Conservation (phyloP, 2,113 vertebrate genomes). For the Chloropsis hardwickii region DNA sequence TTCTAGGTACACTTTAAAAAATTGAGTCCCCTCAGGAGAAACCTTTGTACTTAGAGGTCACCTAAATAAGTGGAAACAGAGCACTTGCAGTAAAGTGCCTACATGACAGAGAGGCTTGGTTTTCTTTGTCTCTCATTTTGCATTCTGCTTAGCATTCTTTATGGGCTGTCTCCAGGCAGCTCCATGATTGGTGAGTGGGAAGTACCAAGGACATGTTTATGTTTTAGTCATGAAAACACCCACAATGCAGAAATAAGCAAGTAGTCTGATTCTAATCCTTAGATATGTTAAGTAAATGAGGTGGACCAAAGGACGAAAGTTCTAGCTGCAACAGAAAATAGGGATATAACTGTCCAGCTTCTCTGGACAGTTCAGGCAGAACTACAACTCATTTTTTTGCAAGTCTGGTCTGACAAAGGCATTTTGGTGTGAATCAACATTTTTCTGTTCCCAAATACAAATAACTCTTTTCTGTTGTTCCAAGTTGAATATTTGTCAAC, state of each 20-base stretch:
- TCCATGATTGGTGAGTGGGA: background rate
- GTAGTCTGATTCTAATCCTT: background rate
- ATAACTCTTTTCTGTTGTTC: background rate
- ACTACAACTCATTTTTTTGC: background rate
- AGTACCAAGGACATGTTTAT: background rate
- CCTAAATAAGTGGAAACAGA: background rate
- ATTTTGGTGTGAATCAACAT: background rate
- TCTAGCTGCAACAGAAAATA: background rate
- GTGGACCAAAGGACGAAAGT: background rate
- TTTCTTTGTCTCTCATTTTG: background rate
- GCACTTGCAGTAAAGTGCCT: background rate
- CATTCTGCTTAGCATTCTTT: background rate
- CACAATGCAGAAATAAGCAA: background rate
- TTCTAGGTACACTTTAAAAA: background rate
- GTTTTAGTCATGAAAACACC: background rate
- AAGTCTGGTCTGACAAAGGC: background rate
- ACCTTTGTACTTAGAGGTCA: background rate
- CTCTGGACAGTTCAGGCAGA: background rate
- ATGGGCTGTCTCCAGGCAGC: background rate
- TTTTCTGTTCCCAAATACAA: background rate
- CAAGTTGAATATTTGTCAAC: background rate
- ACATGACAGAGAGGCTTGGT: background rate
- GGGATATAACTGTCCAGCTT: background rate
- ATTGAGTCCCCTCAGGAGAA: background rate
- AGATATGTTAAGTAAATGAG: background rate